A percentile compares a stretch with the other conserved stretches of the same genome.
These are phyloP conservation scores for Crepidodera aurea DNA, from an alignment of 2,888 invertebrate genomes.

Conservation along the genomic window DNA sequence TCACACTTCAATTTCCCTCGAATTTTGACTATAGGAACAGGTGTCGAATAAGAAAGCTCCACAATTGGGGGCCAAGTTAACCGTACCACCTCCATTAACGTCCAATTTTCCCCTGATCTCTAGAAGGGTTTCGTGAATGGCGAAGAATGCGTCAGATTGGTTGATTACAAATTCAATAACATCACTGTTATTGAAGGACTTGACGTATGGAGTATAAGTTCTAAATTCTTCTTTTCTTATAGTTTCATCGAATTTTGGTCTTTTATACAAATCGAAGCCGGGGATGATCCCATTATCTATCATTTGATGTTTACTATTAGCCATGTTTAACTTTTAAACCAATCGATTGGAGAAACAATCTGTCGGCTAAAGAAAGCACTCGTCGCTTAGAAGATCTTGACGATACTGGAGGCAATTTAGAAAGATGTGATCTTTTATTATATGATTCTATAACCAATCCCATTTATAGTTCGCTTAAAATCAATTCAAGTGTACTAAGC, in stretches of 20 bases:
- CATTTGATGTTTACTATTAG: background rate
- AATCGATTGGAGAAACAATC: background rate
- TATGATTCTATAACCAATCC: background rate
- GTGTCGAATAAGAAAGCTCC: slow-evolving; percentile 32
- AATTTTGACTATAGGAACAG: slow-evolving; percentile 32
- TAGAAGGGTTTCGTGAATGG: slow-evolving; percentile 14
- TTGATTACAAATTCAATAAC: slow-evolving; percentile 38
- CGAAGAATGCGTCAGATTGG: slow-evolving; percentile 34
- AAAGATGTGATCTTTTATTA: background rate
- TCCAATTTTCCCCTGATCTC: background rate
- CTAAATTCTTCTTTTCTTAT: slow-evolving; percentile 30
- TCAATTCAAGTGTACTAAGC: slow-evolving; percentile 46
- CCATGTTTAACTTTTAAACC: background rate
- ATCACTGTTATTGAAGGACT: slow-evolving; percentile 42
- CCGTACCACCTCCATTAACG: background rate
- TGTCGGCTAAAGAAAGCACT: background rate
- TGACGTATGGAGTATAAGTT: slow-evolving; percentile 34
- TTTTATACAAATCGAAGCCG: slow-evolving; percentile 18
- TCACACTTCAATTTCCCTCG: slow-evolving; percentile 11
- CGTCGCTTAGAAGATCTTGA: background rate
- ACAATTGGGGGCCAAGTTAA: slow-evolving; percentile 25
- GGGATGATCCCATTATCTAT: background rate
- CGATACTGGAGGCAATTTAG: background rate
- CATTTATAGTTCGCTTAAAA: slow-evolving; percentile 17
- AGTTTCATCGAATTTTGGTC: slow-evolving; percentile 28